Conservation (phyloP, 2,888 invertebrate species). For the Herminia tarsipennalis region DNA sequence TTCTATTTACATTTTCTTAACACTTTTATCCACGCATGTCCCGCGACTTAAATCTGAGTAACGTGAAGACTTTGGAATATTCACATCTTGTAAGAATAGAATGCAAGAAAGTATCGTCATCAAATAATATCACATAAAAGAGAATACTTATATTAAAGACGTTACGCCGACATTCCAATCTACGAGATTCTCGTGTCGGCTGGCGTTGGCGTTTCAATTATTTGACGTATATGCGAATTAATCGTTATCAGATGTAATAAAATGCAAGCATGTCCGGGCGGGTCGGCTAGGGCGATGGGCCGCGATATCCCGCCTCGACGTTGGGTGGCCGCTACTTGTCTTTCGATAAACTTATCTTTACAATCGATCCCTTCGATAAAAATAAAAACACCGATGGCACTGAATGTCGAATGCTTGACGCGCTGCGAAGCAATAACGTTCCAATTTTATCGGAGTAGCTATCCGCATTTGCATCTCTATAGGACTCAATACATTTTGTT, state of each 20-base stretch:
- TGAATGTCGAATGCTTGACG: slow-evolving; percentile 75
- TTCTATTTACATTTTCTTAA: slow-evolving; percentile 40
- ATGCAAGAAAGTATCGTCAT: slow-evolving; percentile 40
- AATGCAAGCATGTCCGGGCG: slow-evolving; percentile 69
- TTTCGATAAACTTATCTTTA: slow-evolving; percentile 84
- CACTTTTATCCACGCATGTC: slow-evolving; percentile 33
- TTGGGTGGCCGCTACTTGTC: slow-evolving; percentile 85
- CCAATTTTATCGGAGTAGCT: slow-evolving; percentile 77
- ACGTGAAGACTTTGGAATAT: slow-evolving; percentile 34
- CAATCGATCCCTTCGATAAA: slow-evolving; percentile 83
- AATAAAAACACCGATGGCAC: slow-evolving; percentile 73
- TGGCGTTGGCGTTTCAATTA: slow-evolving; percentile 66
- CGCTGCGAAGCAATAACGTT: slow-evolving; percentile 77
- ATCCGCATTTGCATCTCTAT: slow-evolving; percentile 79
- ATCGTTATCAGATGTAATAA: slow-evolving; percentile 81
- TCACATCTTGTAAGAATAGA: slow-evolving; percentile 40
- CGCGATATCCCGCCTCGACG: slow-evolving; percentile 49
- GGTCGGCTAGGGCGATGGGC: slow-evolving; percentile 50
- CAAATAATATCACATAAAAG: slow-evolving; percentile 49
- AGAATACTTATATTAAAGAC: slow-evolving; percentile 52
- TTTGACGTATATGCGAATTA: slow-evolving; percentile 82
- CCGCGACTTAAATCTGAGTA: slow-evolving; percentile 32
- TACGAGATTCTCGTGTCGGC: slow-evolving; percentile 38
- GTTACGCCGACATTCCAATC: slow-evolving; percentile 56
- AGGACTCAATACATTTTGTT: slow-evolving; percentile 74